These are phyloP conservation scores for Apis florea DNA, from an alignment of 1,140 invertebrate species.

Conservation along the genomic window DNA sequence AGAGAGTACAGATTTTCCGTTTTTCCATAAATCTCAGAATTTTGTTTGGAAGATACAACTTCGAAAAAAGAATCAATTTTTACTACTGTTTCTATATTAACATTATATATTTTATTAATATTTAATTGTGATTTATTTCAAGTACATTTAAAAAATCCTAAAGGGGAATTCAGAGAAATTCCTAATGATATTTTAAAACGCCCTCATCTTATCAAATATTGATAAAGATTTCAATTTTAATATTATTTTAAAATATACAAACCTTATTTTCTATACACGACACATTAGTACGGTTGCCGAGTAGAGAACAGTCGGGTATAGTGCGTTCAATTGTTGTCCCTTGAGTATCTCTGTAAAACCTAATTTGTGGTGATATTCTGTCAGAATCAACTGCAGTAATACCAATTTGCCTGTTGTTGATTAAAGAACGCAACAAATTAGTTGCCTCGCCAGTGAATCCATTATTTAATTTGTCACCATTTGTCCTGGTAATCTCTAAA, in stretches of 20 bases:
- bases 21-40: conserved; percentile 23
- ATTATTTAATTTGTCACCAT: conserved; percentile 77
- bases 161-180: neutral
- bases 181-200: neutral
- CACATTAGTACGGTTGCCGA: conserved; percentile 75
- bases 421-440: conserved; percentile 86
- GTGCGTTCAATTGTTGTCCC: conserved; percentile 72
- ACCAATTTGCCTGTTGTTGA: conserved; percentile 87
- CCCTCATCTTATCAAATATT: neutral
- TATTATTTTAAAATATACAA: conserved; percentile 12
- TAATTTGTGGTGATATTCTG: conserved; percentile 71
- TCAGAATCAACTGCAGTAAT: conserved; percentile 82
- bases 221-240: conserved; percentile 10
- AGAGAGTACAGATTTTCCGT: conserved; percentile 27
- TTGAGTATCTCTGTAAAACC: conserved; percentile 76
- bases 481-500: conserved; percentile 78
- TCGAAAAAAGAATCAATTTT: neutral
- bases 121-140: neutral
- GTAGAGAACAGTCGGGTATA: conserved; percentile 70
- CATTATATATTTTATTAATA: neutral
- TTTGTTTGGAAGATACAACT: conserved; percentile 12
- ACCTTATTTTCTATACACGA: conserved; percentile 76
- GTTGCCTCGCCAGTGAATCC: conserved; percentile 84
- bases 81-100: neutral
- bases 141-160: conserved; percentile 15